Evolutionary conservation across 1,140 invertebrate genomes (phyloP).

Genomic region (Platorchestia sp.): DNA sequence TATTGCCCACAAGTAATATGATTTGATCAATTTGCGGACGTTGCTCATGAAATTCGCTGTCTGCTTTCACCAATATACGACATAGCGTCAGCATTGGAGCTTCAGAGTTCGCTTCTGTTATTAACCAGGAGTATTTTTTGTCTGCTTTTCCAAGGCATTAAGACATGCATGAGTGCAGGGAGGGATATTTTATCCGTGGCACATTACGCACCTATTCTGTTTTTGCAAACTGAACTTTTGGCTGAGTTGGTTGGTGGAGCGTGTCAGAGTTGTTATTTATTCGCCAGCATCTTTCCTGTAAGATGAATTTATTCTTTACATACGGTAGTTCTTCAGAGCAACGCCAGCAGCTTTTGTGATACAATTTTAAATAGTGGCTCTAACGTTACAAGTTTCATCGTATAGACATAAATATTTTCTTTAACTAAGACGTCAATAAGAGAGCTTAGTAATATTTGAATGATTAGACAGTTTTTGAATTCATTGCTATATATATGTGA

Average conservation of each 20-base stretch:
- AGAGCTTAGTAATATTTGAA: not conserved
- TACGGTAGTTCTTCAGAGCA: too few species aligned
- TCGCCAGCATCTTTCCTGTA: too few species aligned
- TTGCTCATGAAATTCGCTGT: not conserved
- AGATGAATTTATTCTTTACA: too few species aligned
- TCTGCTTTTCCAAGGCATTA: not conserved
- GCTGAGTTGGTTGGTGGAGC: too few species aligned
- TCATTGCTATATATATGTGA: not conserved
- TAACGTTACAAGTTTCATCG: too few species aligned
- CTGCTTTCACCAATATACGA: not conserved
- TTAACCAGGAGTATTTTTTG: not conserved
- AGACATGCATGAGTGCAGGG: not conserved
- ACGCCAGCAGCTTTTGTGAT: too few species aligned
- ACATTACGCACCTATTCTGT: too few species aligned
- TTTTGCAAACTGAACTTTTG: too few species aligned
- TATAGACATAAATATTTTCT: too few species aligned
- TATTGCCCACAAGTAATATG: not conserved
- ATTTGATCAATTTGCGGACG: constrained; percentile 7
- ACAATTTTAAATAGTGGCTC: too few species aligned
- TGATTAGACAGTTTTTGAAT: not conserved
- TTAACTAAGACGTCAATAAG: too few species aligned
- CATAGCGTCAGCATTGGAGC: not conserved
- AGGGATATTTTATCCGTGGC: not conserved
- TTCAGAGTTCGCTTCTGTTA: not conserved
- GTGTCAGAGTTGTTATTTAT: too few species aligned